phyloP scores from a whole-genome alignment of 2,888 invertebrate genomes.

The Helobdella robusta region DNA sequence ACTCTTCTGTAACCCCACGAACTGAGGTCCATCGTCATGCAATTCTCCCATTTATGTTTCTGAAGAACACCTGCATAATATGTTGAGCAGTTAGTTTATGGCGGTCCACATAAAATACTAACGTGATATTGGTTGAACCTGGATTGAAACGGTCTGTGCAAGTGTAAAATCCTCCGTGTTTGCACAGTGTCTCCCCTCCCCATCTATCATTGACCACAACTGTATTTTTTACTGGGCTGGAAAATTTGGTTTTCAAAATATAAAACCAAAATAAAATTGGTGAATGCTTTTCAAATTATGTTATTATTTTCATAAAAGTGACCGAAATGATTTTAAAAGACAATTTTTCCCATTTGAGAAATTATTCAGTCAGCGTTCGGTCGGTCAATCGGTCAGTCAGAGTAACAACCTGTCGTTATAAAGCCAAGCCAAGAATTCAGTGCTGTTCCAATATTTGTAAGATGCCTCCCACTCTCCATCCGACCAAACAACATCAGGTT shows the following conservation, averaged over 20 bases:
- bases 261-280: too few relatives aligned
- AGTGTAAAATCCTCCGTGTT: conserved; percentile 80
- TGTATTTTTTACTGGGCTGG: conserved; percentile 63
- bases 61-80: conserved; percentile 53
- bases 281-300: too few relatives aligned
- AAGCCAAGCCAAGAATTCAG: conserved; percentile 50
- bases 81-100: too few relatives aligned
- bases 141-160: conserved; percentile 75
- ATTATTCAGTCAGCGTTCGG: too few relatives aligned
- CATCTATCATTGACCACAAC: conserved; percentile 89
- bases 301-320: too few relatives aligned
- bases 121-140: too few relatives aligned
- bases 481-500: conserved; percentile 48
- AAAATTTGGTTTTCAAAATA: too few relatives aligned
- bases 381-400: too few relatives aligned
- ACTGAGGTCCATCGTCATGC: conserved; percentile 73
- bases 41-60: conserved; percentile 87
- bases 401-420: conserved; percentile 48
- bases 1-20: conserved; percentile 58
- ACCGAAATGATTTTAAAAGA: too few relatives aligned
- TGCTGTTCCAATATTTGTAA: conserved; percentile 49
- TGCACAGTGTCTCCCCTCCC: conserved; percentile 69
- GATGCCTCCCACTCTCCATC: conserved; percentile 71
- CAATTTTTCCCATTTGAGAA: too few relatives aligned
- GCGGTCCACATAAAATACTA: too few relatives aligned